These are phyloP conservation scores for Vulpes ferrilata DNA, from an alignment of 2,113 vertebrate species.

Conservation along the genomic window DNA sequence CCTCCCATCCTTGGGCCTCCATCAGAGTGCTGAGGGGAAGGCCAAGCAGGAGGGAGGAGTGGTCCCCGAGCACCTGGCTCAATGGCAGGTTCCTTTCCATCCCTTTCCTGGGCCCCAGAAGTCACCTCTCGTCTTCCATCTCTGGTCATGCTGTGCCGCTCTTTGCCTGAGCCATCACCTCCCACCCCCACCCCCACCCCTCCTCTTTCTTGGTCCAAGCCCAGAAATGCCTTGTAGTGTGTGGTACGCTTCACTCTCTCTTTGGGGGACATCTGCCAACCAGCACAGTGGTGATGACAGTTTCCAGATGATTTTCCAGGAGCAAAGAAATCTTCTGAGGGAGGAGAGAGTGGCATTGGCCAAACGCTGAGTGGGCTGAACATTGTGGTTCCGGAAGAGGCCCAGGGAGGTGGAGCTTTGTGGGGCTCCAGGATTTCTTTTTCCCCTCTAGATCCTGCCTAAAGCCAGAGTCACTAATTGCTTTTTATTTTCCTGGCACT, in stretches of 20 bases:
- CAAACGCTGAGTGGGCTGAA: conserved; percentile 65
- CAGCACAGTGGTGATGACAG: conserved; percentile 79
- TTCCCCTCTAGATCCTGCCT: conserved; percentile 26
- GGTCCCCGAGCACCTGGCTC: not conserved
- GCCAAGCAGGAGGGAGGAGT: not conserved
- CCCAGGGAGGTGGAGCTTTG: conserved; percentile 62
- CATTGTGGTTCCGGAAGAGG: conserved; percentile 66
- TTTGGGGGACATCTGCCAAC: conserved; percentile 77
- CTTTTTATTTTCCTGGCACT: conserved; percentile 50
- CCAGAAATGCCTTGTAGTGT: conserved; percentile 72
- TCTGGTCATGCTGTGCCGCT: too few species aligned
- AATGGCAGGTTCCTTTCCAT: rapidly evolving
- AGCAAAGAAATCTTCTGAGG: conserved; percentile 74
- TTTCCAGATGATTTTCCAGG: conserved; percentile 82
- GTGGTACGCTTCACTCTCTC: conserved; percentile 56
- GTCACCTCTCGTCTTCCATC: not conserved
- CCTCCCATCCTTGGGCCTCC: rapidly evolving
- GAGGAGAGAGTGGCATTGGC: conserved; percentile 65
- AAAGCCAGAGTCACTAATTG: conserved; percentile 26
- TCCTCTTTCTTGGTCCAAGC: conserved; percentile 26
- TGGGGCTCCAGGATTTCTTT: conserved; percentile 45
- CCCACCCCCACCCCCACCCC: not conserved
- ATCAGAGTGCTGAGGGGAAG: rapidly evolving
- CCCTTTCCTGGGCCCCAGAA: not conserved
- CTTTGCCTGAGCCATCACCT: not conserved